phyloP scores from a whole-genome alignment of 1,140 invertebrate species.

The Ostrea denselamellosa region DNA sequence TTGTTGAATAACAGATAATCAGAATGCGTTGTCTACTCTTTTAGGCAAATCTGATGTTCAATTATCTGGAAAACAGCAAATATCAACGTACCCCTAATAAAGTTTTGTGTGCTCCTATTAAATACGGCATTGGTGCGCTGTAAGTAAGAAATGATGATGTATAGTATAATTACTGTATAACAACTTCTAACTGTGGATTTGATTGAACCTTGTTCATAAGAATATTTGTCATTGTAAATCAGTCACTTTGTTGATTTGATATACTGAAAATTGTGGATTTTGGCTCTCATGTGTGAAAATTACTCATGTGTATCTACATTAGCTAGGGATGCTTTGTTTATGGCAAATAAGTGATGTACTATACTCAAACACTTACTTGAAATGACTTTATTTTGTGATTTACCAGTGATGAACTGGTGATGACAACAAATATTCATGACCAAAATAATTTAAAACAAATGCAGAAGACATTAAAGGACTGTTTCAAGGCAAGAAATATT shows the following conservation, averaged over 20 bases:
- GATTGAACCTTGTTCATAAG: neutral
- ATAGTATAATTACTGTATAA: neutral
- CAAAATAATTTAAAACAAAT: too few relatives aligned
- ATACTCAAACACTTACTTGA: too few relatives aligned
- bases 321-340: too few relatives aligned
- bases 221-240: neutral
- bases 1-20: neutral
- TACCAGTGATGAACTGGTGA: too few relatives aligned
- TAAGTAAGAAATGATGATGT: constrained; percentile 41
- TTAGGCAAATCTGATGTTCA: neutral
- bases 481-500: too few relatives aligned
- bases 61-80: neutral
- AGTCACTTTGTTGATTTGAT: neutral
- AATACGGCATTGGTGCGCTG: constrained; percentile 94
- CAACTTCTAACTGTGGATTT: neutral
- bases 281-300: too few relatives aligned
- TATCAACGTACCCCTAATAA: constrained; percentile 86
- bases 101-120: constrained; percentile 92
- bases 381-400: too few relatives aligned
- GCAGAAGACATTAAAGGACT: too few relatives aligned
- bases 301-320: too few relatives aligned
- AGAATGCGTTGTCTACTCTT: neutral
- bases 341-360: too few relatives aligned
- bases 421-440: too few relatives aligned
- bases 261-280: too few relatives aligned